Evolutionary conservation across 2,113 vertebrate species (phyloP).

Genomic region (Andinoacara biseriatus): DNA sequence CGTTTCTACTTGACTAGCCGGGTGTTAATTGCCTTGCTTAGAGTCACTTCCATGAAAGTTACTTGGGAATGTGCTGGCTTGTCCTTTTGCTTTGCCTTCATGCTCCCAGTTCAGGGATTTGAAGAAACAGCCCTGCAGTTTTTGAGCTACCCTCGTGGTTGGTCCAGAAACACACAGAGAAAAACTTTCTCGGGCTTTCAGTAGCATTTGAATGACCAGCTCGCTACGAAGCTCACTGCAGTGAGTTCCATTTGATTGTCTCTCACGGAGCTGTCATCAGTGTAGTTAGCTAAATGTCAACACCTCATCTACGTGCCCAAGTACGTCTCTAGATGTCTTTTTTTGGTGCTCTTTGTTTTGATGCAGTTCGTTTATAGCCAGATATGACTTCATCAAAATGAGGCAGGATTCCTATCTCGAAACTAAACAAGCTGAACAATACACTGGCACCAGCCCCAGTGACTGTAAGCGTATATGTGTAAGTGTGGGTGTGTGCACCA

Average conservation of each 20-base stretch:
- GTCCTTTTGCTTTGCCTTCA: constrained; percentile 26
- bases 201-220: neutral
- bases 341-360: constrained; percentile 8
- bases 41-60: constrained; percentile 67
- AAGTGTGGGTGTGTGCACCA: constrained; percentile 6
- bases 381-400: constrained; percentile 55
- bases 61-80: constrained; percentile 53
- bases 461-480: constrained; percentile 4
- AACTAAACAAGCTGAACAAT: constrained; percentile 69
- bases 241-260: neutral
- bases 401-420: constrained; percentile 43
- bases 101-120: constrained; percentile 36
- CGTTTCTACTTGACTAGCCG: constrained; percentile 51
- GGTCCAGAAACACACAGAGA: neutral
- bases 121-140: constrained; percentile 25
- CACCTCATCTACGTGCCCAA: constrained; percentile 44
- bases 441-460: constrained; percentile 35
- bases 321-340: constrained; percentile 17
- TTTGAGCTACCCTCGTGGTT: constrained; percentile 10
- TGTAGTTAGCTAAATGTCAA: constrained; percentile 40
- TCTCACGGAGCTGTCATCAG: neutral
- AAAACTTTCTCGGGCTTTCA: constrained; percentile 20
- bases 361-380: constrained; percentile 34
- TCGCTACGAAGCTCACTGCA: neutral
- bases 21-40: constrained; percentile 71